These are phyloP conservation scores for Hesperia comma DNA, from an alignment of 2,888 invertebrate genomes.

Conservation along the genomic window DNA sequence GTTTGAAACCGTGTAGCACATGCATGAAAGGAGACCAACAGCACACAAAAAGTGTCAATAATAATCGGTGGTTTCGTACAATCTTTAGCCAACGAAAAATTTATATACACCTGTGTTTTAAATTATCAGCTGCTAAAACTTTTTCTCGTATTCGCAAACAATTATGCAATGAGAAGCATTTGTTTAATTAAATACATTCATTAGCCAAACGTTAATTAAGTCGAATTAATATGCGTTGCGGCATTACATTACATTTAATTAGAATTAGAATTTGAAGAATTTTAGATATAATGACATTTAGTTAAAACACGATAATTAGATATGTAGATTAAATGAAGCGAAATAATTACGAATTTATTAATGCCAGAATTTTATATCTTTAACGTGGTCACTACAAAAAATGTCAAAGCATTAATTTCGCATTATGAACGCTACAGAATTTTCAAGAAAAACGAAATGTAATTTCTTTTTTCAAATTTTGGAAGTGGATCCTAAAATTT, in stretches of 20 bases:
- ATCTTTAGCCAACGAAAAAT: neutral
- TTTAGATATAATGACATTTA: neutral
- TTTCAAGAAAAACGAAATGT: too few species aligned
- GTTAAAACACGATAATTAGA: neutral
- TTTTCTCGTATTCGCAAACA: conserved; percentile 18
- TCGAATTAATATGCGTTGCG: conserved; percentile 23
- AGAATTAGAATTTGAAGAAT: neutral
- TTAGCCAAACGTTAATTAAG: conserved; percentile 26
- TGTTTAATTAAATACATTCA: conserved; percentile 27
- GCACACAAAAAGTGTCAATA: too few species aligned
- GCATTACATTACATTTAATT: conserved; percentile 21
- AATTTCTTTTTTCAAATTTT: too few species aligned
- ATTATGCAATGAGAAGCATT: conserved; percentile 19
- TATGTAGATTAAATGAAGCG: neutral
- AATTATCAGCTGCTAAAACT: conserved; percentile 22
- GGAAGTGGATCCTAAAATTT: too few species aligned
- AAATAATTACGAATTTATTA: neutral
- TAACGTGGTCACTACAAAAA: too few species aligned
- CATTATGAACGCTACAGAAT: too few species aligned
- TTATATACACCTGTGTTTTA: conserved; percentile 12
- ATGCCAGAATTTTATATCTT: too few species aligned
- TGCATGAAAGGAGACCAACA: too few species aligned
- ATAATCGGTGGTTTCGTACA: too few species aligned
- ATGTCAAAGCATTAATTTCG: too few species aligned
- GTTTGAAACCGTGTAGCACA: too few species aligned